Evolutionary conservation across 1,140 invertebrate species (phyloP), one percentile per base, ranked within the genome.

Genomic region (Brachionus rubens): DNA sequence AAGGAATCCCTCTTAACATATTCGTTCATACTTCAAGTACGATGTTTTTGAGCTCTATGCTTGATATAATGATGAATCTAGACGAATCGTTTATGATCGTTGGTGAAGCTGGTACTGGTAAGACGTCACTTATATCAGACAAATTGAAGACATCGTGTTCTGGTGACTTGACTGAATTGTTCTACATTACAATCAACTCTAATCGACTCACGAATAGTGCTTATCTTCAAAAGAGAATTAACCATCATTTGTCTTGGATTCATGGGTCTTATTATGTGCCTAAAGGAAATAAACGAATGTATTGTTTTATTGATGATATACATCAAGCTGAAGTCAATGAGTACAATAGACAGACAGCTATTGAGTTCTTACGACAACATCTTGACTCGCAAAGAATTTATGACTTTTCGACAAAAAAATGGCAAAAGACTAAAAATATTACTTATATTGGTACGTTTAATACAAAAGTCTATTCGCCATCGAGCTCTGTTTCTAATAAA

Each of bases 341-440:
- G 7, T 26, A 47, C 56, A 47, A 59, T 56, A 33, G 46, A 65
- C 83, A 85, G 80, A 82, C 83, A 14, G 82, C 83, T 14, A 77
- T 81, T 40, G 83, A 85, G 76, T 78, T 85, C 50, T 77, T 85
- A 6, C 76, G 83, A 47, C 82, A 85, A 75, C 83, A 83, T 76
- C 80, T 85, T 41, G 83, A 85, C 77, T 82, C 83, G 50, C 81
- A 82, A 46, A 82, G 83, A 1, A 82, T 83, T 47, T 85, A 84
- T 77, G 80, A 80, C 67, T 80, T 81, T 50, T 77, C 79, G 43
- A 80, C 68, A 3, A 80, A 82, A 52, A 76, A 79, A 10, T 85
- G 83, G 83, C 79, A 81, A 75, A 83, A 84, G 43, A 80, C 83
- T 14, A 83, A 83, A 75, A 82, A 81, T 77, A 82, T 85, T 0